A percentile compares a stretch with the other conserved stretches of the same genome.
Conservation (phyloP, 1,140 invertebrate genomes). For the Orchesella cincta region DNA sequence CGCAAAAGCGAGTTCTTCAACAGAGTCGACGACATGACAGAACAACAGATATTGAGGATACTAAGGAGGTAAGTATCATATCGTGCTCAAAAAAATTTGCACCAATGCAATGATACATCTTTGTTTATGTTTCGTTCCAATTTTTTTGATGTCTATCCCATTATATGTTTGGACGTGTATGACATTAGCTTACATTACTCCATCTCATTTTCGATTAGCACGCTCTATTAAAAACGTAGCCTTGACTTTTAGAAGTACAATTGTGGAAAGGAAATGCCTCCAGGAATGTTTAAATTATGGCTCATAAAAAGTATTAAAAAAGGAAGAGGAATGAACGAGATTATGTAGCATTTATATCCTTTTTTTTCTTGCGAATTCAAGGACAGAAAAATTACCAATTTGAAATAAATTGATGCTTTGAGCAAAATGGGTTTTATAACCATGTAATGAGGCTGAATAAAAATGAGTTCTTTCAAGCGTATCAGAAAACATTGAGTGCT, state of each 20-base stretch:
- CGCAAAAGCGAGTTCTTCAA: conserved; percentile 64
- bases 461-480: no score
- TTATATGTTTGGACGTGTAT: background rate
- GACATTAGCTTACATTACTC: background rate
- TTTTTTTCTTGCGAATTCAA: background rate
- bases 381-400: background rate
- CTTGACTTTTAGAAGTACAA: background rate
- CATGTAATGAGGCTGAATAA: background rate
- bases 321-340: background rate
- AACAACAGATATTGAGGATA: conserved; percentile 81
- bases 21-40: conserved; percentile 74
- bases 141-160: background rate
- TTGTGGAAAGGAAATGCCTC: no score
- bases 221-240: background rate
- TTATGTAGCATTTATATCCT: background rate
- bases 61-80: conserved; percentile 57
- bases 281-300: no score
- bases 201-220: conserved; percentile 9
- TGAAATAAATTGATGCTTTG: background rate
- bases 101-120: background rate
- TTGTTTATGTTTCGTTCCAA: background rate
- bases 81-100: background rate
- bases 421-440: background rate
- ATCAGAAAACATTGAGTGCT: no score
- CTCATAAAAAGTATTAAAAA: no score